phyloP scores from a whole-genome alignment of 2,888 invertebrate genomes.

The Thymelicus lineola region DNA sequence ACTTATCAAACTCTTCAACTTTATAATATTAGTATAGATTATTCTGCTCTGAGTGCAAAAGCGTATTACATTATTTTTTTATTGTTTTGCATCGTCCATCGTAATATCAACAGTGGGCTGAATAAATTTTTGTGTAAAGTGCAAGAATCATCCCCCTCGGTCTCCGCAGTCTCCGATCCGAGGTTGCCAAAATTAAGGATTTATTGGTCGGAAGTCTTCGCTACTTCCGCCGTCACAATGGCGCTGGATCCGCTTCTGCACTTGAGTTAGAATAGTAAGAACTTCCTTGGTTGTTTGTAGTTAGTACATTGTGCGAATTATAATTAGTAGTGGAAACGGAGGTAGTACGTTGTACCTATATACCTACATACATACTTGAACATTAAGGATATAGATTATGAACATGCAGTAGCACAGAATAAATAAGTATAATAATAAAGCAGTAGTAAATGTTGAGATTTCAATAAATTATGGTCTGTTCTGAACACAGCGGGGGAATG shows the following conservation, averaged over 20 bases:
- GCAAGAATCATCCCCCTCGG: background rate
- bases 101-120: too few relatives aligned
- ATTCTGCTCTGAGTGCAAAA: too few relatives aligned
- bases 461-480: too few relatives aligned
- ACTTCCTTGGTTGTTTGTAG: conserved; percentile 60
- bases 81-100: too few relatives aligned
- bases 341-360: background rate
- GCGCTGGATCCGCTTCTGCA: conserved; percentile 76
- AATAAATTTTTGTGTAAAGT: background rate
- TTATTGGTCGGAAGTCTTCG: conserved; percentile 79
- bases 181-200: conserved; percentile 70
- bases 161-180: conserved; percentile 15
- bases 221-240: conserved; percentile 80
- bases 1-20: too few relatives aligned
- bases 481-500: too few relatives aligned
- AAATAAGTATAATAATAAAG: too few relatives aligned
- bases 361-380: background rate
- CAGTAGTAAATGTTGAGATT: too few relatives aligned
- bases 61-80: too few relatives aligned
- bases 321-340: background rate
- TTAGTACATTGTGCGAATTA: conserved; percentile 51
- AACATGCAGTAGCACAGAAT: too few relatives aligned
- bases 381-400: too few relatives aligned
- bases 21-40: too few relatives aligned
- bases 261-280: conserved; percentile 69